Evolutionary conservation across 2,113 vertebrate genomes (phyloP), one percentile per base, ranked within the genome.

Genomic region (Syngnathus floridae): DNA sequence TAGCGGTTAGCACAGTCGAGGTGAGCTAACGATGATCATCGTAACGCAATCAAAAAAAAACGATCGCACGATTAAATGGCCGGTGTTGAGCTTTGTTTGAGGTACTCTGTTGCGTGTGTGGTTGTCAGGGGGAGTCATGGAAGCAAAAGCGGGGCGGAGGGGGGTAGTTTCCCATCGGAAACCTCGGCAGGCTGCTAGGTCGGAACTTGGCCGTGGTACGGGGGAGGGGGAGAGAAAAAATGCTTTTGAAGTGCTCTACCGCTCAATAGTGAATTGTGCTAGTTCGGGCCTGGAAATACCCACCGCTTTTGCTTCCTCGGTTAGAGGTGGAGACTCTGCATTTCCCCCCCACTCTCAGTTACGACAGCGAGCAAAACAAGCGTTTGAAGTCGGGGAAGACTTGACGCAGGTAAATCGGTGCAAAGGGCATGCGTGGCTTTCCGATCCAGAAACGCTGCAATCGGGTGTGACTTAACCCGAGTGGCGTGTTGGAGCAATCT

Each of bases 181-280:
- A 87, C 78, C 81, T 78, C 85, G 88, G 84, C 54, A 85, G 88
- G 84, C 86, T 85, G 80, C 80, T 83, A 79, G 86, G 79, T 85
- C 79, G 86, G 84, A 86, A 88, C 84, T 84, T 88, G 87, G 84
- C 80, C 77, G 86, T 81, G 82, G 77, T 74, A 26, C 19, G 51
- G 76, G 84, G 84, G 80, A 78, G 82, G 84, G 81, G 81, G 82
- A 76, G 72, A 86, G n/a, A 83, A 84, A 82, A 84, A 82, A 88
- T 86, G 82, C 86, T 82, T 90, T 90, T 90, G 86, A 89, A 88
- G 85, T 88, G 77, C 71, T 74, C 74, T 81, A 84, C 86, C 61
- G 76, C 84, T 87, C 73, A 86, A 87, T 86, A 82, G 86, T 80
- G 87, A 87, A 89, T 88, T 86, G 86, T 87, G 82, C 84, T 85